Percentiles rank a stretch among this genome's conserved stretches.
phyloP scores from a whole-genome alignment of 2,113 vertebrate species.

The Carollia perspicillata region DNA sequence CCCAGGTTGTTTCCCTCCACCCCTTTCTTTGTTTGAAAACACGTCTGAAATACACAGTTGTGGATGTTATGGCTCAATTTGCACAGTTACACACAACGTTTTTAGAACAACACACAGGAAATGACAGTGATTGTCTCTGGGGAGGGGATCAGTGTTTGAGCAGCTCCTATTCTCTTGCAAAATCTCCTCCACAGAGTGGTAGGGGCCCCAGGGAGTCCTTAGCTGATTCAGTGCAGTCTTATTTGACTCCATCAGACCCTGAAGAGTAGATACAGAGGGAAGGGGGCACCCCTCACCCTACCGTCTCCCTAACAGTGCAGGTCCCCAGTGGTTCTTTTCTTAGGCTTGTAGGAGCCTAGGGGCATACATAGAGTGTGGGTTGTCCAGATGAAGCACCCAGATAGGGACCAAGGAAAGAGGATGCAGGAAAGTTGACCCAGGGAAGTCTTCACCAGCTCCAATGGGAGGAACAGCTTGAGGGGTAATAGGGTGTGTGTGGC shows the following conservation, averaged over 20 bases:
- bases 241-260: background rate
- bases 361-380: background rate
- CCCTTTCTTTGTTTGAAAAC: background rate
- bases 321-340: accelerated
- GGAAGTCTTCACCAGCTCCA: background rate
- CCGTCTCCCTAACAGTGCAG: background rate
- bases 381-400: background rate
- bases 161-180: background rate
- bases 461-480: background rate
- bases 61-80: background rate
- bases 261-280: background rate
- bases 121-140: background rate
- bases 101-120: background rate
- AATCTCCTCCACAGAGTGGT: background rate
- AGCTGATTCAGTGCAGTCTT: background rate
- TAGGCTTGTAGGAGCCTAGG: background rate
- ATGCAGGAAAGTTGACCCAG: background rate
- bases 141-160: background rate
- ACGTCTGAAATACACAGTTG: background rate
- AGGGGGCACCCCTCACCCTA: accelerated
- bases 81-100: background rate
- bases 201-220: background rate
- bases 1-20: no score
- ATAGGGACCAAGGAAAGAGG: background rate
- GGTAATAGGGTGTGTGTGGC: no score